Evolutionary conservation across 2,113 vertebrate species (phyloP).

Genomic region (Megaleporinus macrocephalus): DNA sequence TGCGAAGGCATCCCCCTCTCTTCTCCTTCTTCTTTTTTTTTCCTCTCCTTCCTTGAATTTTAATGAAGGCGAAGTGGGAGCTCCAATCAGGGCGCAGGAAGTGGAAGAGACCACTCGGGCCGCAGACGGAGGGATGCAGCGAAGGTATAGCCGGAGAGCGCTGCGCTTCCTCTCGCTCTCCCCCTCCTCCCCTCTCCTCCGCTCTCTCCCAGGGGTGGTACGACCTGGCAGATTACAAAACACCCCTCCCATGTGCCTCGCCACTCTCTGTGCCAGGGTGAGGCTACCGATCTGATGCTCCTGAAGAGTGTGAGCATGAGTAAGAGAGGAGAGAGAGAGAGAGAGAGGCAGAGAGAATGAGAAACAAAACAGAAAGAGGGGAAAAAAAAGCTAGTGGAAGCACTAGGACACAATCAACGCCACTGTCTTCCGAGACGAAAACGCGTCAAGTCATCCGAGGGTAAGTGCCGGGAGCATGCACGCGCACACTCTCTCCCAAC

Average conservation of each 20-base stretch:
- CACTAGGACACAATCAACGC: constrained; percentile 57
- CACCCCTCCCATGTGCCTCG: constrained; percentile 84
- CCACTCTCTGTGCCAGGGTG: constrained; percentile 80
- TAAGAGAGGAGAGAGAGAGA: constrained; percentile 23
- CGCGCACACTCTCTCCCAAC: constrained; percentile 43
- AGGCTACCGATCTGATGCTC: constrained; percentile 75
- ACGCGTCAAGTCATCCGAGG: constrained; percentile 63
- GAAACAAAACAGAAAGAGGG: constrained; percentile 2
- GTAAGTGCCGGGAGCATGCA: constrained; percentile 67
- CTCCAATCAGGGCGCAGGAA: constrained; percentile 64
- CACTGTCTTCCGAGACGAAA: constrained; percentile 58
- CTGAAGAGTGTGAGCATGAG: constrained; percentile 60
- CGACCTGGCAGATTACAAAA: constrained; percentile 90
- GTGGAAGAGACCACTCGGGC: constrained; percentile 67
- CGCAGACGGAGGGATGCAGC: constrained; percentile 69
- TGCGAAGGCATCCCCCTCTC: constrained; percentile 57
- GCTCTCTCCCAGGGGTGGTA: constrained; percentile 76
- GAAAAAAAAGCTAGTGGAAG: constrained; percentile 55
- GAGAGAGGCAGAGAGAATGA: constrained; percentile 14
- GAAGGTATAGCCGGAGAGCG: constrained; percentile 68
- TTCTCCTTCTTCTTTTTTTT: constrained; percentile 45
- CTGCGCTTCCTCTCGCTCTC: constrained; percentile 27
- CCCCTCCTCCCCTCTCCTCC: constrained; percentile 53
- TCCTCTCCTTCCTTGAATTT: constrained; percentile 61
- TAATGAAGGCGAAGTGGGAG: constrained; percentile 66